phyloP scores from a whole-genome alignment of 2,797 vertebrate species.

The Lateolabrax maculatus region DNA sequence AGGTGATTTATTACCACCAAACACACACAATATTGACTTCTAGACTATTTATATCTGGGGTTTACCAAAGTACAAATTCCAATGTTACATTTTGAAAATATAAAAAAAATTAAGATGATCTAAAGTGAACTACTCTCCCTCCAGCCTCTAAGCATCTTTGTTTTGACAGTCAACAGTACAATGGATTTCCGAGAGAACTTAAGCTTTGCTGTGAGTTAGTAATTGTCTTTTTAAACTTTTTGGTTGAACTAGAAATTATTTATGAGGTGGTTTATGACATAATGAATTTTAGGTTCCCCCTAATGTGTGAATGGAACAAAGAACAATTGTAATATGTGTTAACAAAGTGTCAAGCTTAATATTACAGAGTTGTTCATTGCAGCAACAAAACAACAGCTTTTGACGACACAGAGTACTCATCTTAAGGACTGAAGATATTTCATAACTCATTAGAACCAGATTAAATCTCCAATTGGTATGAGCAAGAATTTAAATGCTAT shows the following conservation, averaged over 20 bases:
- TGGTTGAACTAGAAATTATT: not conserved
- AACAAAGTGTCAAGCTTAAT: slow-evolving; percentile 6
- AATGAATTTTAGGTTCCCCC: not conserved
- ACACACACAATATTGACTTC: not conserved
- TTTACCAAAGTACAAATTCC: not conserved
- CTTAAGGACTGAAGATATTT: not conserved
- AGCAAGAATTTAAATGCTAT: not conserved
- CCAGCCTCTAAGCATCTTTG: slow-evolving; percentile 37
- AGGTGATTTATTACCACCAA: not conserved
- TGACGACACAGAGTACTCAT: not conserved
- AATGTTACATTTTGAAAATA: slow-evolving; percentile 8
- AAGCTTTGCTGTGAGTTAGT: slow-evolving; percentile 15
- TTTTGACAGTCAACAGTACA: slow-evolving; percentile 23
- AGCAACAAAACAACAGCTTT: not conserved
- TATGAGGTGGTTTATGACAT: not conserved
- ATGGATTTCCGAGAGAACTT: not conserved
- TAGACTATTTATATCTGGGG: not conserved
- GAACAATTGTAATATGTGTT: not conserved
- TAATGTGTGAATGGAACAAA: not conserved
- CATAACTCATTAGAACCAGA: not conserved
- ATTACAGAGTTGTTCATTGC: slow-evolving; percentile 1
- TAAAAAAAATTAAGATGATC: not conserved
- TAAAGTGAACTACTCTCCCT: not conserved
- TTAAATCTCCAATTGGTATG: not conserved
- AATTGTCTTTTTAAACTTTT: slow-evolving; percentile 17